phyloP scores from a whole-genome alignment of 2,113 vertebrate genomes.

The Clinocottus analis region DNA sequence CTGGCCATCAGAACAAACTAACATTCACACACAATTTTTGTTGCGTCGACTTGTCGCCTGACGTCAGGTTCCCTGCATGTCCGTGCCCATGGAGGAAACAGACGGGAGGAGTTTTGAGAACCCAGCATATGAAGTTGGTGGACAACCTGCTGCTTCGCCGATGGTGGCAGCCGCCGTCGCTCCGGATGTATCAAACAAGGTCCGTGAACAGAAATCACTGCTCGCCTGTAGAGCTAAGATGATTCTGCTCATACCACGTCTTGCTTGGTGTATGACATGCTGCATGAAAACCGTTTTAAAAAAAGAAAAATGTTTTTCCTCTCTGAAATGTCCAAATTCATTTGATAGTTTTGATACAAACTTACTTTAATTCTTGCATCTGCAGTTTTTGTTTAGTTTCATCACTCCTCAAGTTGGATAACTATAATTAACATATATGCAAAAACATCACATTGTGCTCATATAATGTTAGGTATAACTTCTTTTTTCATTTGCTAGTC shows the following conservation, averaged over 20 bases:
- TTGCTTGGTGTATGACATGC: neutral
- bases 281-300: neutral
- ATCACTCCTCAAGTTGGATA: neutral
- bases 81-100: slow-evolving; percentile 43
- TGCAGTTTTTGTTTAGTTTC: neutral
- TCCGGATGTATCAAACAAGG: slow-evolving; percentile 50
- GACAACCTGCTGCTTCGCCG: neutral
- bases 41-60: neutral
- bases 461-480: neutral
- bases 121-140: slow-evolving; percentile 59
- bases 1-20: no score
- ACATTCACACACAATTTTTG: no score
- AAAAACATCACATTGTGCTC: neutral
- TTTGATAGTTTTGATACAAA: neutral
- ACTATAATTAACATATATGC: neutral
- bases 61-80: slow-evolving; percentile 64
- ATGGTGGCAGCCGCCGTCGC: neutral
- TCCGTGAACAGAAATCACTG: slow-evolving; percentile 28
- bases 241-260: slow-evolving; percentile 4
- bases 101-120: slow-evolving; percentile 73
- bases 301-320: neutral
- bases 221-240: neutral
- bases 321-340: neutral
- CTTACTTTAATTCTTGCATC: neutral
- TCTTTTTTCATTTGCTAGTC: neutral